A percentile compares a stretch with the other conserved stretches of the same genome.
phyloP scores from a whole-genome alignment of 2,797 vertebrate species.

The Microcaecilia unicolor region DNA sequence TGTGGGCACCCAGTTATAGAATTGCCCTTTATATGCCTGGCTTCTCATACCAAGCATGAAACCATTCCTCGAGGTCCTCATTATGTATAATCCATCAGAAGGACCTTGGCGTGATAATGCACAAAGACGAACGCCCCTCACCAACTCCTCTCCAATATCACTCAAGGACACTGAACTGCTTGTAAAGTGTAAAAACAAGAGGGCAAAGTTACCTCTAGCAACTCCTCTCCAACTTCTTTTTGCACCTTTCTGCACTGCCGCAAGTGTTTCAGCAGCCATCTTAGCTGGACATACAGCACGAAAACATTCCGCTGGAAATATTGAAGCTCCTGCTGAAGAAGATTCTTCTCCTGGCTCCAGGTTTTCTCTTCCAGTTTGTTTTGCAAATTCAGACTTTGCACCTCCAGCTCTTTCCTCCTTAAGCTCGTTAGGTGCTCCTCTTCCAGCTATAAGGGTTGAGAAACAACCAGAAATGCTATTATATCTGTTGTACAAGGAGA shows the following conservation, averaged over 20 bases:
- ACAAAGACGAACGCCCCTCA: no score
- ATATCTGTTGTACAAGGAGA: no score
- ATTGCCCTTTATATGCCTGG: no score
- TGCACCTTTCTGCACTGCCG: conserved; percentile 65
- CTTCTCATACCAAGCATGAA: no score
- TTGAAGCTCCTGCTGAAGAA: conserved; percentile 79
- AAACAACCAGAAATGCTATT: not conserved
- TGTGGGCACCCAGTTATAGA: no score
- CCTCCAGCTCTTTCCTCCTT: conserved; percentile 72
- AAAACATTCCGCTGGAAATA: conserved; percentile 83
- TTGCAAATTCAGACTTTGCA: conserved; percentile 76
- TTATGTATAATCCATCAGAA: no score
- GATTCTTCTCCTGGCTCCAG: conserved; percentile 76
- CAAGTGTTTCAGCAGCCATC: conserved; percentile 87
- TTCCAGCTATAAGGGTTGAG: conserved; percentile 58
- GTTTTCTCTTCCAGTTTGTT: conserved; percentile 63
- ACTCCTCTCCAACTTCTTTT: conserved; percentile 44
- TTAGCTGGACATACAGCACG: conserved; percentile 85
- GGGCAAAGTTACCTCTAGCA: conserved; percentile 56
- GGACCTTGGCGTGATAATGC: no score
- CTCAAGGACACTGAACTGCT: no score
- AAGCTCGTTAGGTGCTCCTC: conserved; percentile 59
- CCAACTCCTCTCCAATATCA: no score
- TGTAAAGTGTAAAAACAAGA: no score
- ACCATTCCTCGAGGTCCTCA: no score